These are phyloP conservation scores for Lepidocyrtinus sp. DNA, from an alignment of 2,888 invertebrate species.

Conservation along the genomic window DNA sequence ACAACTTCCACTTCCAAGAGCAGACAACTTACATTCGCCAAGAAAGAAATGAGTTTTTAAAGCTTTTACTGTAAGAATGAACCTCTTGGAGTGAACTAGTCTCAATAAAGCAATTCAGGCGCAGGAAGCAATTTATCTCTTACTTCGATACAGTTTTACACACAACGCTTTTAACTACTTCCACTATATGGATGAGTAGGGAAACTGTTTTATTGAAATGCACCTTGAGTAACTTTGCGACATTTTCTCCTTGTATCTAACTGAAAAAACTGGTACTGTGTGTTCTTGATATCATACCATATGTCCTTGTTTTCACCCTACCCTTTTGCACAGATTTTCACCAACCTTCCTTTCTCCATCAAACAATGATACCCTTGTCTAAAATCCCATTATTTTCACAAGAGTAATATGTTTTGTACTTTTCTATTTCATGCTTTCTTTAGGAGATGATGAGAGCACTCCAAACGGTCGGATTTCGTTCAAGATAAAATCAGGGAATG, in stretches of 20 bases:
- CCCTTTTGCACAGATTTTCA: no score
- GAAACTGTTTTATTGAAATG: slow-evolving; percentile 9
- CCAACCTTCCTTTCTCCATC: not conserved
- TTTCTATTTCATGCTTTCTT: not conserved
- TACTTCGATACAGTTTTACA: slow-evolving; percentile 3
- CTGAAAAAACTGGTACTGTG: not conserved
- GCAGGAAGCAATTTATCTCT: slow-evolving; percentile 17
- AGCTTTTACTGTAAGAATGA: not conserved
- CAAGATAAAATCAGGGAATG: slow-evolving; percentile 81
- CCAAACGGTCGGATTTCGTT: slow-evolving; percentile 87
- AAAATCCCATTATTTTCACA: not conserved
- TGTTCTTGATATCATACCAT: not conserved
- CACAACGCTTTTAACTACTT: no score
- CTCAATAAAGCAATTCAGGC: slow-evolving; percentile 1
- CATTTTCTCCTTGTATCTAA: not conserved
- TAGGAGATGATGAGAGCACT: slow-evolving; percentile 82
- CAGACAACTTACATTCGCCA: not conserved
- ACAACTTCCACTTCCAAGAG: not conserved
- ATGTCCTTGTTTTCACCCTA: not conserved
- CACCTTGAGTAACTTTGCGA: not conserved
- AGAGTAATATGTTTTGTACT: no score
- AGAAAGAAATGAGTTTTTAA: not conserved
- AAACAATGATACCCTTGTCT: no score
- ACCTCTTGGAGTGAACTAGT: not conserved
- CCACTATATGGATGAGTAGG: slow-evolving; percentile 3